These are phyloP conservation scores for Lydus trimaculatus DNA, from an alignment of 2,888 invertebrate species.

Conservation along the genomic window DNA sequence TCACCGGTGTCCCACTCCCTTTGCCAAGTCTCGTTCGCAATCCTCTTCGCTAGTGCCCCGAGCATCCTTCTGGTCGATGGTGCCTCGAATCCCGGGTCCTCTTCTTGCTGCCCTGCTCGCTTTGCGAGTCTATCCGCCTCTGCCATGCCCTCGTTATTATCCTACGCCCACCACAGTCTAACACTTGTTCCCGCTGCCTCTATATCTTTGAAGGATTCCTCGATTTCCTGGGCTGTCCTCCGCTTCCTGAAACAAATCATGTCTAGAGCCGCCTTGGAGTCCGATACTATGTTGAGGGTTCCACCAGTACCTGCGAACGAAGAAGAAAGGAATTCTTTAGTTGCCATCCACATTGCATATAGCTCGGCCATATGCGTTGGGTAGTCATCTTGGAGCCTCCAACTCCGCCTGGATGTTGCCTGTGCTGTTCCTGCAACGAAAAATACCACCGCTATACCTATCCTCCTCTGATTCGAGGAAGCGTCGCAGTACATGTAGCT, in stretches of 20 bases:
- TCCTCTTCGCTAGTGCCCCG: not conserved
- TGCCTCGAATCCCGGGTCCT: not conserved
- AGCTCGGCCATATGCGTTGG: slow-evolving; percentile 24
- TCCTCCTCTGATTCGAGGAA: not conserved
- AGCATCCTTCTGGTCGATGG: not conserved
- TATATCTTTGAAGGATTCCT: not conserved
- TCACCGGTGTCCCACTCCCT: not conserved
- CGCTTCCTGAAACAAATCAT: slow-evolving; percentile 13
- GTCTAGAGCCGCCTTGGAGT: slow-evolving; percentile 20
- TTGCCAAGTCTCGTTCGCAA: slow-evolving; percentile 3
- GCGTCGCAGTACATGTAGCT: too few relatives aligned
- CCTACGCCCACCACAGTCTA: slow-evolving; percentile 20
- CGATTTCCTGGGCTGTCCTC: slow-evolving; percentile 9
- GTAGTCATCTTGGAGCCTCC: not conserved
- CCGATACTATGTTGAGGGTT: slow-evolving; percentile 14
- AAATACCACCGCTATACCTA: not conserved
- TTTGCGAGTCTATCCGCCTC: not conserved
- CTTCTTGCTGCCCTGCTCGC: not conserved
- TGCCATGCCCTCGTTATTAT: slow-evolving; percentile 12
- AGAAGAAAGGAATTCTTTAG: not conserved
- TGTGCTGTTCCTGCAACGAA: not conserved
- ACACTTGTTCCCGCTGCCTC: not conserved
- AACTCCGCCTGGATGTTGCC: not conserved
- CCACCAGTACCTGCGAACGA: not conserved
- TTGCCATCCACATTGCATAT: slow-evolving; percentile 15